These are phyloP conservation scores for Myripristis jacobus DNA, from an alignment of 2,797 vertebrate species.

Conservation along the genomic window DNA sequence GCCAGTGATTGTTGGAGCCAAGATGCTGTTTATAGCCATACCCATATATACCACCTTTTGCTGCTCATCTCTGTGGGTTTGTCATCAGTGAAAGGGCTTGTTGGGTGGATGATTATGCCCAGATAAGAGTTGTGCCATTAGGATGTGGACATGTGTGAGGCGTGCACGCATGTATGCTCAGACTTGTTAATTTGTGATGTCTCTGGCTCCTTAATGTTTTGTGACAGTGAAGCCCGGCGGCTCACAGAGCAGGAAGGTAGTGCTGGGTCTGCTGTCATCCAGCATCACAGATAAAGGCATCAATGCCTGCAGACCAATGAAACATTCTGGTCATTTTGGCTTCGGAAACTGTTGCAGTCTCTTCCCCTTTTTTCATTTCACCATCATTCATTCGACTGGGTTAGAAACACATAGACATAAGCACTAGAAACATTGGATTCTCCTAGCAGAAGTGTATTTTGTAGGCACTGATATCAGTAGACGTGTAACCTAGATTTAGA, in stretches of 20 bases:
- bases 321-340: conserved; percentile 17
- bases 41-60: conserved; percentile 4
- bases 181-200: conserved; percentile 44
- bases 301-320: conserved; percentile 12
- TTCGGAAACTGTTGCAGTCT: neutral
- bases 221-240: conserved; percentile 64
- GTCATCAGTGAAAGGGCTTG: conserved; percentile 10
- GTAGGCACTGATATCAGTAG: neutral
- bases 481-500: neutral
- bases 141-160: conserved; percentile 11
- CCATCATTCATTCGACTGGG: neutral
- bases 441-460: neutral
- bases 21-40: neutral
- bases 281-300: conserved; percentile 46
- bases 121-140: conserved; percentile 33
- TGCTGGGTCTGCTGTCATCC: conserved; percentile 56
- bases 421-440: neutral
- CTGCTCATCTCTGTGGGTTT: neutral
- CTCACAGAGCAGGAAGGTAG: conserved; percentile 45
- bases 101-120: conserved; percentile 15
- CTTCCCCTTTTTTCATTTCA: neutral
- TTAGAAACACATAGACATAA: neutral
- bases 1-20: conserved; percentile 5
- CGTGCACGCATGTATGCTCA: neutral
- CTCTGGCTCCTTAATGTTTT: conserved; percentile 54